Conservation (phyloP, 2,113 vertebrate species). For the Phycodurus eques region DNA sequence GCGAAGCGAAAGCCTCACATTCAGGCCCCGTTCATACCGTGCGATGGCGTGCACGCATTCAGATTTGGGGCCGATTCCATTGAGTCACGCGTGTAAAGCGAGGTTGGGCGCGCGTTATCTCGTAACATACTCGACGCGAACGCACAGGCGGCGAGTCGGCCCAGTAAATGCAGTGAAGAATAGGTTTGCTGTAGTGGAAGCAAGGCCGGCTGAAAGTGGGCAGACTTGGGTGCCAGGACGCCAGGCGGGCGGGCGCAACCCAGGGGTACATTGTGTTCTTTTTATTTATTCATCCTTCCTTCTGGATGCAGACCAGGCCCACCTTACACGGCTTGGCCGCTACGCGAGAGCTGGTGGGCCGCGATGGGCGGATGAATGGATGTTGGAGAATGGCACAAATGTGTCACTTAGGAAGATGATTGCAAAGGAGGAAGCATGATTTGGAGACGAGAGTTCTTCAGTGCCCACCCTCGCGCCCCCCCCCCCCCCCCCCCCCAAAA, state of each 20-base stretch:
- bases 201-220: conserved; percentile 32
- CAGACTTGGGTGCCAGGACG: conserved; percentile 50
- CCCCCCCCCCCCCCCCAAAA: no score
- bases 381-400: conserved; percentile 22
- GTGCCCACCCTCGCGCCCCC: not conserved
- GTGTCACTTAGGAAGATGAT: conserved; percentile 21
- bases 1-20: not conserved
- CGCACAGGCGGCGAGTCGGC: conserved; percentile 28
- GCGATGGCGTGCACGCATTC: not conserved
- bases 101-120: conserved; percentile 61
- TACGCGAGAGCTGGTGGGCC: conserved; percentile 44
- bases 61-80: not conserved
- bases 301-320: conserved; percentile 60
- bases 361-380: conserved; percentile 16
- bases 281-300: conserved; percentile 71
- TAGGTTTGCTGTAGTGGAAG: conserved; percentile 43
- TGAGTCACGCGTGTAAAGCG: conserved; percentile 40
- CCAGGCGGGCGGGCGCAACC: conserved; percentile 53
- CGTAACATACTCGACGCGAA: conserved; percentile 48
- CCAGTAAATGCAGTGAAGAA: conserved; percentile 39
- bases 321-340: conserved; percentile 50
- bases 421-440: not conserved
- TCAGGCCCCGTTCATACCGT: not conserved
- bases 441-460: conserved; percentile 2
- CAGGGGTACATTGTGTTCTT: conserved; percentile 69